Percentiles rank a stretch among this genome's conserved stretches.
These are phyloP conservation scores for Conus betulinus DNA, from an alignment of 1,140 invertebrate species.

Conservation along the genomic window DNA sequence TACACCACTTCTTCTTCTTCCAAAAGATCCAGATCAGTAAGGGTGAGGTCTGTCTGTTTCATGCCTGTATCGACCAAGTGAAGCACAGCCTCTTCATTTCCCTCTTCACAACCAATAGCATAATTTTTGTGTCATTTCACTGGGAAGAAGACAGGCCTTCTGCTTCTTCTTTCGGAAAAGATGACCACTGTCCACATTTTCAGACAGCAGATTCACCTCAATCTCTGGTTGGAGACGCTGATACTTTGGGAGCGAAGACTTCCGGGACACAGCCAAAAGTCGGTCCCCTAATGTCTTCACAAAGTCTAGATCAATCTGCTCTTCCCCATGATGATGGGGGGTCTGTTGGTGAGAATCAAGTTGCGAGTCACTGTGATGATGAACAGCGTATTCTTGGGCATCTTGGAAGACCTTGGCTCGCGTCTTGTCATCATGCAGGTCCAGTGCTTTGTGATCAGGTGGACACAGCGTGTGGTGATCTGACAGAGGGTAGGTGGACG, in stretches of 20 bases:
- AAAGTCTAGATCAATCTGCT: slow-evolving; percentile 10
- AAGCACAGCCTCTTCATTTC: neutral
- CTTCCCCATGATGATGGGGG: neutral
- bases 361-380: neutral
- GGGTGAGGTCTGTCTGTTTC: neutral
- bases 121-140: neutral
- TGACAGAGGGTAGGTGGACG: no score
- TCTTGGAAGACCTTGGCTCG: neutral
- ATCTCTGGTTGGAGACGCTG: slow-evolving; percentile 13
- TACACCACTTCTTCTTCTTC: slow-evolving; percentile 29
- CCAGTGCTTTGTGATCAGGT: neutral
- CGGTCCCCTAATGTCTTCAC: slow-evolving; percentile 27
- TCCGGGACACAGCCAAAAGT: slow-evolving; percentile 21
- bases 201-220: neutral
- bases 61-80: neutral
- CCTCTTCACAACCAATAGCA: neutral
- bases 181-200: neutral
- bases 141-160: neutral
- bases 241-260: slow-evolving; percentile 25
- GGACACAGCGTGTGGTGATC: no score
- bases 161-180: slow-evolving; percentile 5
- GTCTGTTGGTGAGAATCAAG: neutral
- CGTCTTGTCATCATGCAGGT: no score
- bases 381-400: neutral
- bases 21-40: slow-evolving; percentile 20